Percentiles rank a stretch among this genome's conserved stretches.
These are phyloP conservation scores for Apogon hyalosoma DNA, from an alignment of 2,797 vertebrate species.

Conservation along the genomic window DNA sequence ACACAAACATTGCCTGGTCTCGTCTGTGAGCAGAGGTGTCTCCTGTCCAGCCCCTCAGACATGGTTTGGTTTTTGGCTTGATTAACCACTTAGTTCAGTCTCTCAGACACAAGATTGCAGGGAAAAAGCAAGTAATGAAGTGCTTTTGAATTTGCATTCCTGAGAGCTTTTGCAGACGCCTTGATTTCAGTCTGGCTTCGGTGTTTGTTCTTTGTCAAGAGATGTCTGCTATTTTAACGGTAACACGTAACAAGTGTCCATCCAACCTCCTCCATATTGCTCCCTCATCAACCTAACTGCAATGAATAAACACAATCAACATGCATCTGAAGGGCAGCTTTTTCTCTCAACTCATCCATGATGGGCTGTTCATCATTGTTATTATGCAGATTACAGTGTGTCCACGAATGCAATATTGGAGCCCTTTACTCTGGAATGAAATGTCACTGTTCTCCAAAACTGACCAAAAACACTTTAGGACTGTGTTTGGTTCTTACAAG, in stretches of 20 bases:
- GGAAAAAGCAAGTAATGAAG: constrained; percentile 83
- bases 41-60: constrained; percentile 70
- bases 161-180: constrained; percentile 72
- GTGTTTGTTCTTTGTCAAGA: constrained; percentile 76
- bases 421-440: constrained; percentile 48
- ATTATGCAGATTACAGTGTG: constrained; percentile 82
- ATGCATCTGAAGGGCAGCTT: constrained; percentile 73
- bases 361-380: constrained; percentile 74
- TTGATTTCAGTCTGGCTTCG: constrained; percentile 76
- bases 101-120: constrained; percentile 82
- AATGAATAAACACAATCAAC: constrained; percentile 83
- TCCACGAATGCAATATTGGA: constrained; percentile 49
- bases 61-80: constrained; percentile 71
- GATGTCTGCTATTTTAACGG: constrained; percentile 77
- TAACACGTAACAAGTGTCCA: constrained; percentile 78
- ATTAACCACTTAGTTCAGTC: constrained; percentile 83
- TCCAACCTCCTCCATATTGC: constrained; percentile 81
- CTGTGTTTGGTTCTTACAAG: constrained; percentile 62
- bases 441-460: constrained; percentile 54
- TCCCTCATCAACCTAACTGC: constrained; percentile 80
- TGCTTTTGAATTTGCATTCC: constrained; percentile 81
- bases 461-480: constrained; percentile 65
- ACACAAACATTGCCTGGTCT: constrained; percentile 29
- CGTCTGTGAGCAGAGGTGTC: constrained; percentile 50
- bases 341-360: constrained; percentile 68